Conservation (phyloP, 2,797 vertebrate species). For the Malurus splendens region DNA sequence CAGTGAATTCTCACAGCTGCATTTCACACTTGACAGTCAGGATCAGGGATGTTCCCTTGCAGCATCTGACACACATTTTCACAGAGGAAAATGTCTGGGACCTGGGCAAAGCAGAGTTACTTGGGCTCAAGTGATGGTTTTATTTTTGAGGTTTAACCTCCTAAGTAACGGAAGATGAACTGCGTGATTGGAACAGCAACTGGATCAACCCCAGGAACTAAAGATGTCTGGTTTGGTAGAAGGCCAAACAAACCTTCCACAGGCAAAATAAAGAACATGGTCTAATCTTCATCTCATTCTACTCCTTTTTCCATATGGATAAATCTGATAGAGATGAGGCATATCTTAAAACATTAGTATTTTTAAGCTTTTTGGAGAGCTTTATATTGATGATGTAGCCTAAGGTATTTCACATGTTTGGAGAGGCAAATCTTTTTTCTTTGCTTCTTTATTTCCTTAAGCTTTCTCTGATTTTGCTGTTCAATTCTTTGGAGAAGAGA, state of each 20-base stretch:
- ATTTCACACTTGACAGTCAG: not conserved
- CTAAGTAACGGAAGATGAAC: not conserved
- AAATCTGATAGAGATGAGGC: conserved; percentile 16
- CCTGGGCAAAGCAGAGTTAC: not conserved
- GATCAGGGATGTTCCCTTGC: not conserved
- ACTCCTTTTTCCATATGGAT: not conserved
- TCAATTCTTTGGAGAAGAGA: not conserved
- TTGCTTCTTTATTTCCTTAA: not conserved
- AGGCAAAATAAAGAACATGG: not conserved
- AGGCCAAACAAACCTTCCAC: conserved; percentile 35
- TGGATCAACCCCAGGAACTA: conserved; percentile 5
- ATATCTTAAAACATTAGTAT: not conserved
- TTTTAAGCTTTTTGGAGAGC: not conserved
- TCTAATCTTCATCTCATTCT: conserved; percentile 12
- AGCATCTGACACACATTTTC: not conserved
- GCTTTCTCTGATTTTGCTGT: not conserved
- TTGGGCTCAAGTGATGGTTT: not conserved
- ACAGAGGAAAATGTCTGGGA: not conserved
- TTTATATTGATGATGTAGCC: not conserved
- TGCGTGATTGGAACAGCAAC: not conserved
- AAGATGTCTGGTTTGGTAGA: conserved; percentile 38
- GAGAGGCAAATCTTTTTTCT: not conserved
- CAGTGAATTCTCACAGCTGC: accelerated
- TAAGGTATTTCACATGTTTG: conserved; percentile 5
- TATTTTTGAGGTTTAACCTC: not conserved